Base-by-base conservation (phyloP, 1,140 invertebrate species). In the Drosophila suzukii region DNA sequence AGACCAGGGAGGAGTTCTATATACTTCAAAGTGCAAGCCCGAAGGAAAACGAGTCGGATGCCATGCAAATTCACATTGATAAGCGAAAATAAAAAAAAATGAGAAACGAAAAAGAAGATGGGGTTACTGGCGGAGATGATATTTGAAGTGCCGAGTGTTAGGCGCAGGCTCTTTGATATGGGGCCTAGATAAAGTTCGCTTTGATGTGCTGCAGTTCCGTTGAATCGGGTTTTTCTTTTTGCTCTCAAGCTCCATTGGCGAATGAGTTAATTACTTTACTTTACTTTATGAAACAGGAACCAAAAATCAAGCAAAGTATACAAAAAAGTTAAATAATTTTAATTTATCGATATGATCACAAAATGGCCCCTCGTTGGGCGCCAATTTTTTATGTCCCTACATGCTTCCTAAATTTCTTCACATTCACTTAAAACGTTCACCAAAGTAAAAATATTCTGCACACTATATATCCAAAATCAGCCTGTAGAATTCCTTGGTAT, bases 31-130 rank as follows among this genome's bases (percentile, higher is more conserved):
- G 84, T 73, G 71, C 60, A 24, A 8, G 12, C 39, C 41, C 56
- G 60, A 36, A 32, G 13, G 32, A 53, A 53, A 36, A 43, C 36
- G 49, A 60, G 39, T 43, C 49, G 41, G 57, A 73, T 75, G 81
- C 57, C 49, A 55, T 56, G 82, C 82, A 79, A 86, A 79, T 86
- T 86, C 59, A 47, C 76, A 65, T 79, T 86, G 83, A 86, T 86
- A 86, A 86, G 75, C 41, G 13, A 32, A n/a, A 32, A 27, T 27
- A 30, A 15, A 15, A 27, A 59, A 10, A 24, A 17, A 15, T 7
- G 7, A 6, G 30, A 32, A 10, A 30, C 12, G 12, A 39, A 13
- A 15, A 1, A n/a, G 11, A 12, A 15, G 47, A 50, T 50, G 49
- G 49, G 8, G 30, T 2, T 24, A 15, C 34, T 30, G 34, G 30